These are phyloP conservation scores for Myiotriccus ornatus DNA, from an alignment of 2,797 vertebrate species.

Conservation along the genomic window DNA sequence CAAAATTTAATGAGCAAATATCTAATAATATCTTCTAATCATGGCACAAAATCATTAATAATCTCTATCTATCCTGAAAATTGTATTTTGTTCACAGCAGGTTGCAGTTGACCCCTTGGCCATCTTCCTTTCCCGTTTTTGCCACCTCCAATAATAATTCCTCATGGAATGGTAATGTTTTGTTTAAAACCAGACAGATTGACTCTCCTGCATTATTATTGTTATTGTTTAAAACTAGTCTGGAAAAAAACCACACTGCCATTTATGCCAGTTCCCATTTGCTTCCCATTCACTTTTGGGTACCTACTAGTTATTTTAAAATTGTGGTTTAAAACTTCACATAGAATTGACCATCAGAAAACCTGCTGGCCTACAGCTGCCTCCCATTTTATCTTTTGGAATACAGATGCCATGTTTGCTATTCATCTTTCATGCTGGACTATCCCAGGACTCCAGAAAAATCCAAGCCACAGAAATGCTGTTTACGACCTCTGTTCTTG, in stretches of 20 bases:
- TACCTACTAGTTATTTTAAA: not conserved
- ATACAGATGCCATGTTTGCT: not conserved
- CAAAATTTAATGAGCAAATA: constrained; percentile 1
- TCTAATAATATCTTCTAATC: not conserved
- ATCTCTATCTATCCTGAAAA: not conserved
- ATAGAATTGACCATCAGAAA: not conserved
- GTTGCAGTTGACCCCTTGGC: not conserved
- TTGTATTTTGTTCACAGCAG: not conserved
- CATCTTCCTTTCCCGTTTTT: not conserved
- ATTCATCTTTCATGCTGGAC: not conserved
- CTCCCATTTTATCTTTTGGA: not conserved
- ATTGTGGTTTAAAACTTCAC: not conserved
- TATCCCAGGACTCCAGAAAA: not conserved
- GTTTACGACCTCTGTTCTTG: not conserved
- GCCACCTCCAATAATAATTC: not conserved
- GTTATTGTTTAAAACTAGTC: too few species aligned
- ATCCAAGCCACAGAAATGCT: not conserved
- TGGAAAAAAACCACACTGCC: not conserved
- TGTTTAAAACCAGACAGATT: not conserved
- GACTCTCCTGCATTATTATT: not conserved
- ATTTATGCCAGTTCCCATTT: not conserved
- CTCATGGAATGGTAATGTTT: not conserved
- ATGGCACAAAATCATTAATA: not conserved
- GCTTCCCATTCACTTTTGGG: not conserved
- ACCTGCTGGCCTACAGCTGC: not conserved